A percentile compares a stretch with the other conserved stretches of the same genome.
Evolutionary conservation across 2,113 vertebrate genomes (phyloP).

Genomic region (Antennarius striatus): DNA sequence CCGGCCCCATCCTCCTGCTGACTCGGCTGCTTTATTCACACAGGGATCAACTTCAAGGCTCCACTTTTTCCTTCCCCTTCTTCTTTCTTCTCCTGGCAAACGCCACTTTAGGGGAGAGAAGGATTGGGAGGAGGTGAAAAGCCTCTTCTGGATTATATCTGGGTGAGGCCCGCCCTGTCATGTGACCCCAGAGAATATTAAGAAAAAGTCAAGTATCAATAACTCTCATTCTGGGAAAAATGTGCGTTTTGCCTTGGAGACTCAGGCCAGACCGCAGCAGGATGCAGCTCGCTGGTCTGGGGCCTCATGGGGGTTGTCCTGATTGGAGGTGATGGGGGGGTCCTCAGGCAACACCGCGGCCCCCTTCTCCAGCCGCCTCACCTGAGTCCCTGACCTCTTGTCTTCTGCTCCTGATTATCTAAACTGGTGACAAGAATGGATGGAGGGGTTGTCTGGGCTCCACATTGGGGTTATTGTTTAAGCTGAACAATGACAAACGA

Average conservation of each 20-base stretch:
- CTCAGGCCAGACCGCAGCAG: background rate
- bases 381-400: constrained; percentile 65
- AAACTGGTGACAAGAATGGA: constrained; percentile 24
- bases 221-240: background rate
- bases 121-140: background rate
- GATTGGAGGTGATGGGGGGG: constrained; percentile 56
- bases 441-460: constrained; percentile 14
- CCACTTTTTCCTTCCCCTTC: constrained; percentile 1
- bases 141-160: constrained; percentile 11
- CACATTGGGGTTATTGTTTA: no score
- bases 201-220: constrained; percentile 1
- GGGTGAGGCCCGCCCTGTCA: background rate
- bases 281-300: constrained; percentile 4
- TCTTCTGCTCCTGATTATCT: constrained; percentile 60
- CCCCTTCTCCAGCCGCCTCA: constrained; percentile 52
- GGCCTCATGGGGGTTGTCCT: constrained; percentile 29
- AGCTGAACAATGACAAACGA: no score
- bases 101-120: constrained; percentile 20
- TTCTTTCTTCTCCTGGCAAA: constrained; percentile 29
- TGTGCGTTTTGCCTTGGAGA: background rate
- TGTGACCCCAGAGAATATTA: background rate
- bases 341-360: constrained; percentile 38
- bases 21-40: constrained; percentile 55
- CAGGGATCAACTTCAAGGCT: constrained; percentile 47
- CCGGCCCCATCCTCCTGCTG: constrained; percentile 41